Evolutionary conservation across 2,888 invertebrate genomes (phyloP).

Genomic region (Papilio elwesi): DNA sequence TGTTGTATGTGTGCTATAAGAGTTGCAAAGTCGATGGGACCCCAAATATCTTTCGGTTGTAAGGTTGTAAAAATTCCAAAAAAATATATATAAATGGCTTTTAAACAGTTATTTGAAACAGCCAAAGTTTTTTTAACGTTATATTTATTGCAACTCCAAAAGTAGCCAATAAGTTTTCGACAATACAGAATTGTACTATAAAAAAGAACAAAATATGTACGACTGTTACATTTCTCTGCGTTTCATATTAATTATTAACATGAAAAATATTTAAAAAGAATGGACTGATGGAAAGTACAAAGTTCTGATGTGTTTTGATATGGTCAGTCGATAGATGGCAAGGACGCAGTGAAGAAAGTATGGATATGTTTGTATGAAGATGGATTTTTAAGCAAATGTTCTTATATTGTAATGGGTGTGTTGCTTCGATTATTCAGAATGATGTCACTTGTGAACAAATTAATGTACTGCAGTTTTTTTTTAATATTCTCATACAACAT

Average conservation of each 20-base stretch:
- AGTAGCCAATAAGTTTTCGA: slow-evolving; percentile 57
- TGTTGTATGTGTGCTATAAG: slow-evolving; percentile 17
- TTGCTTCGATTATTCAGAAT: too few relatives aligned
- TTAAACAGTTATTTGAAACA: slow-evolving; percentile 25
- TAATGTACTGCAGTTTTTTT: too few relatives aligned
- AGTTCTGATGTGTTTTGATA: slow-evolving; percentile 61
- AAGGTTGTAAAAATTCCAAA: slow-evolving; percentile 24
- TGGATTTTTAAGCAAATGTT: neutral
- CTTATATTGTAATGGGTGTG: too few relatives aligned
- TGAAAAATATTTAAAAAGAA: slow-evolving; percentile 44
- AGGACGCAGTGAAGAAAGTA: slow-evolving; percentile 42
- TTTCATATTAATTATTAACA: slow-evolving; percentile 44
- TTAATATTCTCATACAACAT: too few relatives aligned
- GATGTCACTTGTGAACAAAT: too few relatives aligned
- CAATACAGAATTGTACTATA: slow-evolving; percentile 76
- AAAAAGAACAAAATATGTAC: slow-evolving; percentile 64
- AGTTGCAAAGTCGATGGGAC: slow-evolving; percentile 33
- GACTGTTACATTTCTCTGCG: slow-evolving; percentile 46
- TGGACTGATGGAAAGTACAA: slow-evolving; percentile 68
- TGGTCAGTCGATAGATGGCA: slow-evolving; percentile 46
- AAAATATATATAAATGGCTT: slow-evolving; percentile 10
- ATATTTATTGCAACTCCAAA: slow-evolving; percentile 44
- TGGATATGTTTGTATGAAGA: neutral
- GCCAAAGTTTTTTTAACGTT: slow-evolving; percentile 36
- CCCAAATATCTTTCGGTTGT: slow-evolving; percentile 31